phyloP scores from a whole-genome alignment of 2,888 invertebrate species.

The Tiliacea citrago region DNA sequence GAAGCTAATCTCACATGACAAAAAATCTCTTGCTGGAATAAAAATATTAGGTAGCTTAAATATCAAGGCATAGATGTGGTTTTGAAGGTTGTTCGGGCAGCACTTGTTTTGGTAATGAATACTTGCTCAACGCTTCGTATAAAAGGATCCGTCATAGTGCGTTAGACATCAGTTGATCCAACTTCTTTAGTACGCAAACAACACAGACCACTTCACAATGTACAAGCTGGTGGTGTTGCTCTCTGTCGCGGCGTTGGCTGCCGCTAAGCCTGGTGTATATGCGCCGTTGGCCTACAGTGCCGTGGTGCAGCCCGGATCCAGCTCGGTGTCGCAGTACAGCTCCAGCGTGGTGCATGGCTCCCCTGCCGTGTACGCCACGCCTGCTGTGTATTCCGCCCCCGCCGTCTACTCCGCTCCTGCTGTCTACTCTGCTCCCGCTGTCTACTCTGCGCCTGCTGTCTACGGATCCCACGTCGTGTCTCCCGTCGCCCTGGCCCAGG shows the following conservation, averaged over 20 bases:
- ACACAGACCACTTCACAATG: constrained; percentile 87
- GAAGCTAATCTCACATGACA: constrained; percentile 64
- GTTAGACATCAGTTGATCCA: constrained; percentile 84
- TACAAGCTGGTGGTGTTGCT: constrained; percentile 91
- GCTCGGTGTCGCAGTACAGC: constrained; percentile 78
- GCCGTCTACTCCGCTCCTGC: constrained; percentile 76
- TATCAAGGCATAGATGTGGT: constrained; percentile 70
- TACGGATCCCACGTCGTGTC: constrained; percentile 66
- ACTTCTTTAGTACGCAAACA: constrained; percentile 77
- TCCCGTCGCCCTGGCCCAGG: constrained; percentile 74
- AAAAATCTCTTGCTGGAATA: constrained; percentile 67
- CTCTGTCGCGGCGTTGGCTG: constrained; percentile 90
- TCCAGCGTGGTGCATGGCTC: constrained; percentile 78
- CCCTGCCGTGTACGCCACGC: constrained; percentile 72
- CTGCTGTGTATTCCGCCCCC: constrained; percentile 76
- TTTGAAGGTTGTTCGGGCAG: constrained; percentile 82
- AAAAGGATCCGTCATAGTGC: constrained; percentile 78
- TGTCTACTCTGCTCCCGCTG: constrained; percentile 73
- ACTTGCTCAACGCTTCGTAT: constrained; percentile 72
- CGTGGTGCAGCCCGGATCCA: constrained; percentile 74
- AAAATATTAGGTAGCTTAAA: constrained; percentile 64
- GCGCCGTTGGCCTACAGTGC: constrained; percentile 79
- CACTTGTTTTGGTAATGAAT: constrained; percentile 78
- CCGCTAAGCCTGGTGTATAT: constrained; percentile 86
- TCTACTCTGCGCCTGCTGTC: constrained; percentile 69